phyloP scores from a whole-genome alignment of 2,797 vertebrate genomes.

The Tauraco hartlaubi region DNA sequence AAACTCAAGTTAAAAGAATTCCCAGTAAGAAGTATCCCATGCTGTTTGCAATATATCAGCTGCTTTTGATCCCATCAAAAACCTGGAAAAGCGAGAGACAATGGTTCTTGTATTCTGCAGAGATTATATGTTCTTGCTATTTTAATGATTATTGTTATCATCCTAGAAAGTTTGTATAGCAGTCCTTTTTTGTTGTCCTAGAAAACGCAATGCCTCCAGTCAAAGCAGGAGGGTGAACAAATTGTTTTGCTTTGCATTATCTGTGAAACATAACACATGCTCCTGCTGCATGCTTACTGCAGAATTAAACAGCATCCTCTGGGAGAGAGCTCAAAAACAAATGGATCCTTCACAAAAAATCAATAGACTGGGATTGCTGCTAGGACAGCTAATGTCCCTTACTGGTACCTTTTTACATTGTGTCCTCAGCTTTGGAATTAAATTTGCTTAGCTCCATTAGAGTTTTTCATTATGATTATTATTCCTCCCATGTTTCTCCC shows the following conservation, averaged over 20 bases:
- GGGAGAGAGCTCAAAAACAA: slow-evolving; percentile 53
- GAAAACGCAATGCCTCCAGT: slow-evolving; percentile 45
- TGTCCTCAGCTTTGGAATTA: slow-evolving; percentile 42
- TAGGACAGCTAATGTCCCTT: slow-evolving; percentile 47
- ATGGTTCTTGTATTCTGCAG: not conserved
- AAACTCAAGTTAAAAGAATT: slow-evolving; percentile 25
- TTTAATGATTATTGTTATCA: slow-evolving; percentile 42
- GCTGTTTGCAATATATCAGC: slow-evolving; percentile 22
- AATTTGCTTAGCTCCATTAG: slow-evolving; percentile 39
- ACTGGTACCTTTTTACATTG: not conserved
- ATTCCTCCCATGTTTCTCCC: slow-evolving; percentile 4
- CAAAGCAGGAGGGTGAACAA: slow-evolving; percentile 12
- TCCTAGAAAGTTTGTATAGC: slow-evolving; percentile 32
- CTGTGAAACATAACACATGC: slow-evolving; percentile 47
- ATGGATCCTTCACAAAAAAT: slow-evolving; percentile 57
- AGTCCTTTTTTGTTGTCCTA: slow-evolving; percentile 32
- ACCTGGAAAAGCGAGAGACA: slow-evolving; percentile 1
- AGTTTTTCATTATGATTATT: slow-evolving; percentile 1
- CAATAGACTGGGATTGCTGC: slow-evolving; percentile 54
- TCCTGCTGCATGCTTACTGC: slow-evolving; percentile 23
- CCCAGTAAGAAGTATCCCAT: slow-evolving; percentile 13
- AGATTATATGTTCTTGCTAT: not conserved
- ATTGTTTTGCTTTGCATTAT: slow-evolving; percentile 66
- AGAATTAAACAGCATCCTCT: slow-evolving; percentile 17
- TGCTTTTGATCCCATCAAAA: slow-evolving; percentile 42